phyloP scores from a whole-genome alignment of 2,797 vertebrate species.

The Paramormyrops hopkinsi region DNA sequence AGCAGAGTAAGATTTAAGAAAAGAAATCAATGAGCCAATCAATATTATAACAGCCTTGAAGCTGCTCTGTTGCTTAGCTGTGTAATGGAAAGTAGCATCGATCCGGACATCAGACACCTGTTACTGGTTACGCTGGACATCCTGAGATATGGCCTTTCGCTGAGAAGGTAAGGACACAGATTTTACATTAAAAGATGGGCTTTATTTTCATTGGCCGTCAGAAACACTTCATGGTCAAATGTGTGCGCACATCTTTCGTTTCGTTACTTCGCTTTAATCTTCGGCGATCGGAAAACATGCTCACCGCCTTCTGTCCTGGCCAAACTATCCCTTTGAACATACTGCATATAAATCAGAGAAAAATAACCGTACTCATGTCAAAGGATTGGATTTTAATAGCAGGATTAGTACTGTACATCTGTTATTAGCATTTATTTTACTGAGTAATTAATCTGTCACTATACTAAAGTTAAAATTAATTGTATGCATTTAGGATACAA shows the following conservation, averaged over 20 bases:
- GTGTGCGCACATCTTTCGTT: not conserved
- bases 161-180: not conserved
- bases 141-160: not conserved
- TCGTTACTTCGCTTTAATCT: not conserved
- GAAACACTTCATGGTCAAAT: not conserved
- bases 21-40: slow-evolving; percentile 69
- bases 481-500: not conserved
- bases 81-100: not conserved
- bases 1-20: slow-evolving; percentile 47
- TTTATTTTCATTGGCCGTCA: not conserved
- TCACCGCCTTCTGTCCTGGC: not conserved
- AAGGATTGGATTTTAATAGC: not conserved
- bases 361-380: not conserved
- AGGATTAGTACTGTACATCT: not conserved
- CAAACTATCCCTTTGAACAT: not conserved
- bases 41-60: slow-evolving; percentile 46
- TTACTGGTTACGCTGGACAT: slow-evolving; percentile 18
- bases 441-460: not conserved
- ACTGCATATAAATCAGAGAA: not conserved
- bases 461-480: not conserved
- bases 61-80: slow-evolving; percentile 34
- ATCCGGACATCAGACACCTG: slow-evolving; percentile 35
- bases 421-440: not conserved
- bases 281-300: not conserved
- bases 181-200: not conserved